Base-by-base conservation (phyloP, 2,888 invertebrate genomes). In the Lathronympha strigana region DNA sequence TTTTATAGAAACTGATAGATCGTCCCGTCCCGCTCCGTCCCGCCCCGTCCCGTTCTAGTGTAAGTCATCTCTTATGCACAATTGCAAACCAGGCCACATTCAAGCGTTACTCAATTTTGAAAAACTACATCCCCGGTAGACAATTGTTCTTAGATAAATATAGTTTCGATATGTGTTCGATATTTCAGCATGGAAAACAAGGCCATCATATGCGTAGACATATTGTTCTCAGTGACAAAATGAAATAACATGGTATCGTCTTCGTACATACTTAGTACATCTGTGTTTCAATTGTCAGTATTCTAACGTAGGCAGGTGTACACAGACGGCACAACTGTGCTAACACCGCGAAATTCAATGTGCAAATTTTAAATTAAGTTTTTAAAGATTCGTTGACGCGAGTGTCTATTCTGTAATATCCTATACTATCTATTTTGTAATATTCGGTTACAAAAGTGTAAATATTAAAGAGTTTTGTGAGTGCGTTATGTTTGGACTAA, bases 121-220 rank as follows among this genome's bases (percentile, higher is more conserved):
- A 36, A 57, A 47, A 36, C 23, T 33, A n/a, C 11, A 36, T 2
- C 28, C 1, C 19, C 53, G 45, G 49, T 36, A 60, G 38, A 51
- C 50, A 61, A 31, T 51, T 57, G 43, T 61, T 61, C 61, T 61
- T 67, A 63, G 67, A 63, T 43, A 67, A 67, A 61, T 51, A 50
- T 54, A 66, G 43, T 25, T 57, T 60, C 64, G 58, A 58, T 68
- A 61, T 67, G 63, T 68, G 67, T 15, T 47, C 63, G 63, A 61
- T 55, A 38, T 63, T 55, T 57, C 47, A 58, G 49, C 40, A 50
- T 25, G 36, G 11, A 9, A 9, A 49, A 54, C 68, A 68, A 68
- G 68, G 68, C 55, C 66, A 38, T 33, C 17, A 4, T 38, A 57
- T 38, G 25, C 45, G 49, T 49, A 28, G 54, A 28, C 45, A 11